Evolutionary conservation across 2,113 vertebrate genomes (phyloP), one percentile per base, ranked within the genome.

Genomic region (Microtus pennsylvanicus): DNA sequence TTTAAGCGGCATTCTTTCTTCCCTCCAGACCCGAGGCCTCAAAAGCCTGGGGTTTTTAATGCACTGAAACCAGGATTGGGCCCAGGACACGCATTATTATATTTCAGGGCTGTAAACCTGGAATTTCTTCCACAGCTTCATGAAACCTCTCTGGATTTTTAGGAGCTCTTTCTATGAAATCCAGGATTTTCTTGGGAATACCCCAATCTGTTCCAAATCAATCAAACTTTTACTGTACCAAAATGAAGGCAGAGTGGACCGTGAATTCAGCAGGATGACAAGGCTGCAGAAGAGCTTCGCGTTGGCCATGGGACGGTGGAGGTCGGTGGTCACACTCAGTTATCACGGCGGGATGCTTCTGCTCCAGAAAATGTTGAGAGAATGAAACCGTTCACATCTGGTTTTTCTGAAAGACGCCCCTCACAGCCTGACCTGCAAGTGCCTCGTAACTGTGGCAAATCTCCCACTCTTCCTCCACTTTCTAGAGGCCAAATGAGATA

Each of bases 31-130:
- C 83, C n/a, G 7, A 7, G 14, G 80, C 45, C 81, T 92, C 89
- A 88, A 80, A 92, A 88, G 45, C 58, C 3, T 75, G 72, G 28
- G 6, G 13, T 58, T 87, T 95, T 93, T 87, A 87, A 87, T 72
- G 70, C 45, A 83, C n/a, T 58, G 74, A 95, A 63, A 82, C 58
- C 35, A 87, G 26, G 65, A 35, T 1, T 14, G 45, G 76, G 21
- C 77, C n/a, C 92, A 92, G 81, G 63, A 74, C 28, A 42, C 14
- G 3, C 47, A 69, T 94, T 63, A 67, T 86, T 47, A 86, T 12
- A 92, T 87, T 96, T 96, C 94, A 85, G 91, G 93, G 75, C 4
- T 88, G 82, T 94, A 94, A 95, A 26, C 21, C 80, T 78, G 55
- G 5, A 81, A 92, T 83, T 94, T 69, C 38, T 77, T 70, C 90